Evolutionary conservation across 2,888 invertebrate genomes (phyloP).

Genomic region (Nymphalis urticae): DNA sequence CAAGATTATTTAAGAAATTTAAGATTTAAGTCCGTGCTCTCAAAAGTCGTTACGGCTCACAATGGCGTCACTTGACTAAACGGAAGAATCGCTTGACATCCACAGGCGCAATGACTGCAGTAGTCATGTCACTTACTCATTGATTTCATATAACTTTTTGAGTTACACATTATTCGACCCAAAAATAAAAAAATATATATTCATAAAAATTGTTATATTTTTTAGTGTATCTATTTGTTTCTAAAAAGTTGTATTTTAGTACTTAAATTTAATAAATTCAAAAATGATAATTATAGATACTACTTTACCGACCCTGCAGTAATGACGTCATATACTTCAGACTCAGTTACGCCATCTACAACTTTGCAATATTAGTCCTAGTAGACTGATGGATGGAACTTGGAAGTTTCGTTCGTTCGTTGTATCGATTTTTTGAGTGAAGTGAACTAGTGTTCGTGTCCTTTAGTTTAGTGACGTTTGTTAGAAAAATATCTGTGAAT

Average conservation of each 20-base stretch:
- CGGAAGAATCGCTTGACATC: conserved; percentile 60
- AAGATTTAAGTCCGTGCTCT: conserved; percentile 84
- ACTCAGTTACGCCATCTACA: conserved; percentile 64
- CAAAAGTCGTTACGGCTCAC: conserved; percentile 90
- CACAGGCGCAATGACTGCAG: conserved; percentile 56
- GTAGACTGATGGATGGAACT: conserved; percentile 81
- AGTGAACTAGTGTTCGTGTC: conserved; percentile 86
- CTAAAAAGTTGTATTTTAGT: not conserved
- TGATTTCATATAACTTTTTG: not conserved
- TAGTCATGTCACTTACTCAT: conserved; percentile 45
- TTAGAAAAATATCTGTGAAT: conserved; percentile 88
- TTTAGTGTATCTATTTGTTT: not conserved
- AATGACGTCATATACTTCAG: conserved; percentile 61
- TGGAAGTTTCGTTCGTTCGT: conserved; percentile 84
- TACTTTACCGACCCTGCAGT: conserved; percentile 57
- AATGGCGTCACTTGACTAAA: conserved; percentile 88
- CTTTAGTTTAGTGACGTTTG: conserved; percentile 87
- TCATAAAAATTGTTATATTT: not conserved
- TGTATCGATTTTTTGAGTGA: conserved; percentile 91
- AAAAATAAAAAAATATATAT: not conserved
- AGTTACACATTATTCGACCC: too few species aligned
- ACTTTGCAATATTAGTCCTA: conserved; percentile 53
- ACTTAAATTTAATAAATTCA: not conserved
- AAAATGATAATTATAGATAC: conserved; percentile 37
- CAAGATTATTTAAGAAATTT: conserved; percentile 86